phyloP scores from a whole-genome alignment of 1,140 invertebrate species.

The Drosophila sturtevanti region DNA sequence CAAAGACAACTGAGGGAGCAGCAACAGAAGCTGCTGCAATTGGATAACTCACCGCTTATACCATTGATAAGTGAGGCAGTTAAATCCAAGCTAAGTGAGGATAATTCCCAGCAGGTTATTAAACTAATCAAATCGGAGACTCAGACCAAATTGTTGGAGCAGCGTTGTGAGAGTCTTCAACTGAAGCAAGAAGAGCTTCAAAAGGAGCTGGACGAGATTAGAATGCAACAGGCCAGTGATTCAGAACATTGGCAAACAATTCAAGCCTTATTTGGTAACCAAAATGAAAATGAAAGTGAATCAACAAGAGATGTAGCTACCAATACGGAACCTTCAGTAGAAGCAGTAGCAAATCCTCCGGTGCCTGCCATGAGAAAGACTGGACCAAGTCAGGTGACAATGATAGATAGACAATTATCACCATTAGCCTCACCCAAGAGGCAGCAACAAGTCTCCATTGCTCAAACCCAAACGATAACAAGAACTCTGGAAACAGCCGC shows the following conservation, averaged over 20 bases:
- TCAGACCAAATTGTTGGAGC: constrained; percentile 63
- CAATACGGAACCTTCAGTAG: constrained; percentile 56
- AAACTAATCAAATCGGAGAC: constrained; percentile 76
- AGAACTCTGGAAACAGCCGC: constrained; percentile 44
- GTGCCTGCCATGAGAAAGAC: constrained; percentile 56
- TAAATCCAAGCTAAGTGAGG: constrained; percentile 40
- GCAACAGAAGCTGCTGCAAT: constrained; percentile 9
- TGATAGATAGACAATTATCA: constrained; percentile 67
- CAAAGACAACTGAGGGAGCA: constrained; percentile 42
- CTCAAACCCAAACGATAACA: constrained; percentile 51
- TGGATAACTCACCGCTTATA: constrained; percentile 15
- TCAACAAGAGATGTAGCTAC: constrained; percentile 40
- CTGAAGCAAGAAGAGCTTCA: constrained; percentile 47
- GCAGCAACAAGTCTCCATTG: not conserved
- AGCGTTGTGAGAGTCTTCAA: constrained; percentile 58
- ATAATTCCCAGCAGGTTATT: constrained; percentile 70
- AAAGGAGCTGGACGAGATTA: constrained; percentile 52
- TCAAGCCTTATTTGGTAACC: constrained; percentile 62
- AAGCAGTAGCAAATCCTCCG: constrained; percentile 31
- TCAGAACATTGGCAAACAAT: constrained; percentile 79
- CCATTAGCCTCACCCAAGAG: constrained; percentile 63
- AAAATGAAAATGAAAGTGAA: not conserved
- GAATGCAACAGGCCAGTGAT: constrained; percentile 57
- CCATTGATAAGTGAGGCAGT: constrained; percentile 39
- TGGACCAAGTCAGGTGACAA: constrained; percentile 37